Conservation (phyloP, 1,140 invertebrate genomes). For the Pseudomyrmex cubaensis region DNA sequence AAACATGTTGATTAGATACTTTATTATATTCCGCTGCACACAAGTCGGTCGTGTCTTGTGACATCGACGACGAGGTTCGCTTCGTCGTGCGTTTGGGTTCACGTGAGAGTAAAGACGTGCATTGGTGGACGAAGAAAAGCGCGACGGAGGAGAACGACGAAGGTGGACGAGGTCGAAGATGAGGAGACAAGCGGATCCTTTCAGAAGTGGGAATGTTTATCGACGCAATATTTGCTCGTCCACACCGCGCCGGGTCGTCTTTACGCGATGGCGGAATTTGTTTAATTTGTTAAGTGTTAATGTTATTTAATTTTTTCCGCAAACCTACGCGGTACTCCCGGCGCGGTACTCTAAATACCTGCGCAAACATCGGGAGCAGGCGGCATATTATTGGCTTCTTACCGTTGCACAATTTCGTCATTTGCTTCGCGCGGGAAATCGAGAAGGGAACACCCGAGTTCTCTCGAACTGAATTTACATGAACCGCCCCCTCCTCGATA, state of each 20-base stretch:
- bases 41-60: no score
- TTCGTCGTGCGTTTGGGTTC: constrained; percentile 72
- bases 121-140: constrained; percentile 50
- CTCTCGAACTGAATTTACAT: constrained; percentile 15
- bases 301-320: constrained; percentile 82
- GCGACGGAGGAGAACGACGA: constrained; percentile 52
- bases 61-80: no score
- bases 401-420: constrained; percentile 52
- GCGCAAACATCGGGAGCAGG: constrained; percentile 77
- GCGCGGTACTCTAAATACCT: constrained; percentile 70
- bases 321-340: constrained; percentile 74
- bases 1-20: no score
- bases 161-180: constrained; percentile 58
- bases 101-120: constrained; percentile 69
- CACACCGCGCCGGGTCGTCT: constrained; percentile 46
- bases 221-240: constrained; percentile 81
- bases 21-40: no score
- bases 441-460: constrained; percentile 13
- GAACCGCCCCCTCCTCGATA: background rate
- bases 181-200: constrained; percentile 75
- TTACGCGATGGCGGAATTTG: constrained; percentile 76
- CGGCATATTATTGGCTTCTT: constrained; percentile 59
- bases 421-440: background rate
- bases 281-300: constrained; percentile 84
- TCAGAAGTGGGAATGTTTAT: constrained; percentile 82